These are phyloP conservation scores for Dolichotis patagonum DNA, from an alignment of 2,113 vertebrate species.

Conservation along the genomic window DNA sequence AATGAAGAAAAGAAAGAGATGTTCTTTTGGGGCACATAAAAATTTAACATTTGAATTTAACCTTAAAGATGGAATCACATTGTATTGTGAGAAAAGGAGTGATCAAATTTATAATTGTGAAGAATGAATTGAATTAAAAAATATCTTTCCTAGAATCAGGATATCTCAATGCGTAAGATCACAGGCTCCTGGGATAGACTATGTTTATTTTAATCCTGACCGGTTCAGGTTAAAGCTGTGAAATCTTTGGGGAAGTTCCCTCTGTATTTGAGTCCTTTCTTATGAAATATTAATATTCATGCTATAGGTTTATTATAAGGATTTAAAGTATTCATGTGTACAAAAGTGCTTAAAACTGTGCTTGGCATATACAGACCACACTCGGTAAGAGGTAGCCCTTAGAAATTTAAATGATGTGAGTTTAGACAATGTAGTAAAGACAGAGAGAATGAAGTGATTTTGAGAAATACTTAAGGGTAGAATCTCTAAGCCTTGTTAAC, in stretches of 20 bases:
- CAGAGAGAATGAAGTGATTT: background rate
- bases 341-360: background rate
- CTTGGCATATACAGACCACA: fast-evolving
- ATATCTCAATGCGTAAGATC: background rate
- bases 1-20: background rate
- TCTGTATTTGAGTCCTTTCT: background rate
- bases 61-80: background rate
- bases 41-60: background rate
- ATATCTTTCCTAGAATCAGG: background rate
- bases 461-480: background rate
- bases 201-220: background rate
- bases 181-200: background rate
- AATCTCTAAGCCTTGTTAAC: background rate
- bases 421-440: background rate
- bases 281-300: background rate
- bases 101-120: background rate
- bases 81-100: background rate
- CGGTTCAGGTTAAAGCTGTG: background rate
- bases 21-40: background rate
- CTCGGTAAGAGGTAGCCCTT: too few species aligned
- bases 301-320: background rate
- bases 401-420: background rate
- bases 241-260: background rate
- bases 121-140: background rate
- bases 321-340: background rate